Percentiles rank a stretch among this genome's conserved stretches.
Evolutionary conservation across 1,140 invertebrate genomes (phyloP).

Genomic region (Helicoverpa zea): DNA sequence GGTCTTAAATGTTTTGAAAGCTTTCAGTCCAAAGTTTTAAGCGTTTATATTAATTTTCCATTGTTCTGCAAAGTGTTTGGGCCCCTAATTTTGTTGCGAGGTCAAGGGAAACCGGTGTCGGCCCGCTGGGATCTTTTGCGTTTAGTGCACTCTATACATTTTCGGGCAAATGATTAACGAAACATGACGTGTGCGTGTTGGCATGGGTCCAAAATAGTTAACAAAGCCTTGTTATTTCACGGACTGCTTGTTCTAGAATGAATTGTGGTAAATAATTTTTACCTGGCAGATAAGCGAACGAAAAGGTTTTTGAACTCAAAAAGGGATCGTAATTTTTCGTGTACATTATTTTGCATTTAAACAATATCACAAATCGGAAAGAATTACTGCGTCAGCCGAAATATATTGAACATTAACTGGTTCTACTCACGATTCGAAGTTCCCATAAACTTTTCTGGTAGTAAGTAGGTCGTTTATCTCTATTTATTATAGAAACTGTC

Average conservation of each 20-base stretch:
- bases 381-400: not conserved
- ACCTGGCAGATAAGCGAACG: not conserved
- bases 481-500: not conserved
- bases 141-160: not conserved
- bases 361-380: not conserved
- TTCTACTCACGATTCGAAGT: not conserved
- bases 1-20: slow-evolving; percentile 28
- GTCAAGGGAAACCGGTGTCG: not conserved
- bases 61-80: not conserved
- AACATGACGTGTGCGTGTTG: slow-evolving; percentile 26
- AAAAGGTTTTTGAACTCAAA: not conserved
- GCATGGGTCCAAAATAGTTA: slow-evolving; percentile 1
- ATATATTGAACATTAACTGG: not conserved
- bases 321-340: no score
- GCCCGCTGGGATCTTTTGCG: not conserved
- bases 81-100: not conserved
- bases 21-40: not conserved
- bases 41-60: slow-evolving; percentile 7
- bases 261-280: not conserved
- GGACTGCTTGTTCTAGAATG: slow-evolving; percentile 4
- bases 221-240: not conserved
- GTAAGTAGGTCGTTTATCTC: not conserved
- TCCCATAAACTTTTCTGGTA: not conserved
- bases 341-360: not conserved
- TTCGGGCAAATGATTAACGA: not conserved